Evolutionary conservation across 2,797 vertebrate species (phyloP).

Genomic region (Centroberyx gerrardi): DNA sequence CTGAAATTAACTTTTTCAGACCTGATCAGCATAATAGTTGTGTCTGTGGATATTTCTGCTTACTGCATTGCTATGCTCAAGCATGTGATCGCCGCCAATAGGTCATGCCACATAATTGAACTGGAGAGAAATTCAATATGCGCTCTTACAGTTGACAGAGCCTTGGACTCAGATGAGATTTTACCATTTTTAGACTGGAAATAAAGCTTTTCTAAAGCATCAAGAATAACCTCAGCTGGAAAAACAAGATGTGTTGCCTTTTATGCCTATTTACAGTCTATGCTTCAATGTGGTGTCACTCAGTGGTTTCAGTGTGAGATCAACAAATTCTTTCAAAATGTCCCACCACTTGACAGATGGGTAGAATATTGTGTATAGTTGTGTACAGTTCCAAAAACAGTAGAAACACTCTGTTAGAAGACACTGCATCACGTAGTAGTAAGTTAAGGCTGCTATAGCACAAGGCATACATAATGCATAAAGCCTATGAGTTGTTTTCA

Average conservation of each 20-base stretch:
- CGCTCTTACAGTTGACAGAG: conserved; percentile 55
- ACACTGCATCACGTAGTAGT: too few species aligned
- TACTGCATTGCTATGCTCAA: conserved; percentile 38
- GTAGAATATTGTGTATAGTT: too few species aligned
- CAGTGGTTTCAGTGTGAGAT: too few species aligned
- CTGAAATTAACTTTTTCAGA: conserved; percentile 56
- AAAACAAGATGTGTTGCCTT: conserved; percentile 3
- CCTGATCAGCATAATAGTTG: conserved; percentile 75
- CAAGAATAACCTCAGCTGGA: conserved; percentile 16
- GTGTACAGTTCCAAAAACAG: too few species aligned
- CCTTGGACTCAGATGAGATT: conserved; percentile 39
- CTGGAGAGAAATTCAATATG: conserved; percentile 72
- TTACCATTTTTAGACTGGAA: conserved; percentile 52
- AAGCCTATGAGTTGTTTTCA: too few species aligned
- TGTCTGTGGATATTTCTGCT: conserved; percentile 42
- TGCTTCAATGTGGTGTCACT: background rate
- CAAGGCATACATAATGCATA: too few species aligned
- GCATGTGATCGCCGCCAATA: conserved; percentile 57
- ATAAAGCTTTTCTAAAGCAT: conserved; percentile 47
- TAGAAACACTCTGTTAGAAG: too few species aligned
- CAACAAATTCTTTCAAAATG: too few species aligned
- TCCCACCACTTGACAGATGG: too few species aligned
- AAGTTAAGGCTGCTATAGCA: too few species aligned
- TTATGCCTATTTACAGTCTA: too few species aligned
- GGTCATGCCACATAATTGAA: conserved; percentile 79